These are phyloP conservation scores for Himantopus leucocephalus DNA, from an alignment of 2,113 vertebrate genomes.

Conservation along the genomic window DNA sequence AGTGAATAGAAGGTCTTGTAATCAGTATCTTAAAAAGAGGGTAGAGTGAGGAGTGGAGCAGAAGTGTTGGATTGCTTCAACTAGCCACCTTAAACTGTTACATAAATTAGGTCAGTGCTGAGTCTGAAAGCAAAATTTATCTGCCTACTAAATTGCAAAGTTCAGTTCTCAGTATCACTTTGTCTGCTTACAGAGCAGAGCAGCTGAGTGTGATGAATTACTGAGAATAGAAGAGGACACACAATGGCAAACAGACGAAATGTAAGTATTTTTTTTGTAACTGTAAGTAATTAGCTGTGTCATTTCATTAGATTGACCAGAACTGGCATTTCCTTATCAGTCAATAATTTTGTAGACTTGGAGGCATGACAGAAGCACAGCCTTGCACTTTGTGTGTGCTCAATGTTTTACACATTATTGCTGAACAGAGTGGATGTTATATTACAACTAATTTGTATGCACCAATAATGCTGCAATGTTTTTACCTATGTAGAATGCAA, in stretches of 20 bases:
- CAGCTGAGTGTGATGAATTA: conserved; percentile 85
- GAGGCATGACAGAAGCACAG: not conserved
- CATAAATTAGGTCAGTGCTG: not conserved
- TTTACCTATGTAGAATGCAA: not conserved
- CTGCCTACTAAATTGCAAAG: not conserved
- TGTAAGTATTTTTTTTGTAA: conserved; percentile 70
- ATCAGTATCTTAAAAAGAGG: not conserved
- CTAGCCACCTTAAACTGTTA: not conserved
- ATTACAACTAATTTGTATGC: not conserved
- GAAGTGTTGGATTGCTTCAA: not conserved
- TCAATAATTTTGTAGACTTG: not conserved
- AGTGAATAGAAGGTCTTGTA: not conserved
- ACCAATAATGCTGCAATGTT: not conserved
- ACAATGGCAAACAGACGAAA: conserved; percentile 79
- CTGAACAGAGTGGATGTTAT: not conserved
- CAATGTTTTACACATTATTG: not conserved
- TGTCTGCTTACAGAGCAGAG: conserved; percentile 76
- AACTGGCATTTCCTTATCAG: not conserved
- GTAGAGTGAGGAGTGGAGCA: not conserved
- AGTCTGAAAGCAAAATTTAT: not conserved
- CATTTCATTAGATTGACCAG: not conserved
- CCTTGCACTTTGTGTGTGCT: not conserved
- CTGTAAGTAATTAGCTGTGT: not conserved
- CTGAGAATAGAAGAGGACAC: conserved; percentile 92
- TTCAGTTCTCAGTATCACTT: not conserved